Percentiles rank a stretch among this genome's conserved stretches.
Conservation (phyloP, 2,113 vertebrate species). For the Ovis aries region ARS-UI_Ramb_v3.0 NC_056056.1:91609001-91609500, state of each 20-base stretch:
- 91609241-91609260: not conserved
- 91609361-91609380: not conserved
- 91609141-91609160: not conserved
- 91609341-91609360: not conserved
- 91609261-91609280: not conserved
- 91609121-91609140: not conserved
- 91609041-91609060: not conserved
- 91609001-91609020: not conserved
- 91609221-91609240: not conserved
- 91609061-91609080: not conserved
- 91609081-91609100: not conserved
- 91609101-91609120: not conserved
- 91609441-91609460: not conserved
- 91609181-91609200: not conserved
- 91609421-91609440: not conserved
- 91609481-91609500: not conserved
- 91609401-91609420: not conserved
- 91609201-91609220: not conserved
- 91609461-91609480: not conserved
- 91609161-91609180: not conserved
- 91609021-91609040: not conserved
- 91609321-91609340: not conserved
- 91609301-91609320: conserved; percentile 11
- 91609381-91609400: not conserved
- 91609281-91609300: not conserved